Evolutionary conservation across 1,140 invertebrate genomes (phyloP).

Genomic region (Formica selysi): DNA sequence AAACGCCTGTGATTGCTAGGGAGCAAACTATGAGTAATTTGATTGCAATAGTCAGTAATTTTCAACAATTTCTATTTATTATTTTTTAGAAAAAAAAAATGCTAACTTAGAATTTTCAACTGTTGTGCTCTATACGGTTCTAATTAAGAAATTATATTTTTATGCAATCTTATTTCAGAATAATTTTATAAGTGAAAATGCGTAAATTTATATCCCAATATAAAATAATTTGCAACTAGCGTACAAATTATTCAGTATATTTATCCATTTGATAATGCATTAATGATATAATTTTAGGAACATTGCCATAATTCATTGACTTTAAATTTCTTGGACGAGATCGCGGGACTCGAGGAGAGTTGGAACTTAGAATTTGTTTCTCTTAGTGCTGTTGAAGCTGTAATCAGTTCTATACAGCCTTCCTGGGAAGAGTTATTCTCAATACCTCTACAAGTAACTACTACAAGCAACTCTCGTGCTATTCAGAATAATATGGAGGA

Average conservation of each 20-base stretch:
- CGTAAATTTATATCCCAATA: not conserved
- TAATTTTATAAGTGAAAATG: not conserved
- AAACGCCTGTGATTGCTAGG: conserved; percentile 74
- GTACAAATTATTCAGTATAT: conserved; percentile 9
- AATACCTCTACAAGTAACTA: conserved; percentile 82
- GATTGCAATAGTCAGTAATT: conserved; percentile 85
- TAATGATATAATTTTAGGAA: conserved; percentile 71
- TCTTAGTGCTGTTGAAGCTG: conserved; percentile 78
- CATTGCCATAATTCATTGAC: conserved; percentile 71
- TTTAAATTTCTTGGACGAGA: conserved; percentile 83
- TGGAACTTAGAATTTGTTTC: conserved; percentile 83
- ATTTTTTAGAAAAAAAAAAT: not conserved
- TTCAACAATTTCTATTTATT: not conserved
- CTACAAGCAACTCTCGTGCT: conserved; percentile 40
- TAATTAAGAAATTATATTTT: too few relatives aligned
- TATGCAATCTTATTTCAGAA: not conserved
- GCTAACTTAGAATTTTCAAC: not conserved
- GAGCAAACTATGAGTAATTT: conserved; percentile 87
- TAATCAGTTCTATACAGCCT: conserved; percentile 82
- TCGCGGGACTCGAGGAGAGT: conserved; percentile 77
- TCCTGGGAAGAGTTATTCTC: conserved; percentile 86
- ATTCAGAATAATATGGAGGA: conserved; percentile 20
- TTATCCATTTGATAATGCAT: too few relatives aligned
- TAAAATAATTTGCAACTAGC: too few relatives aligned
- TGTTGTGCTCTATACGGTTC: not conserved